A percentile compares a stretch with the other conserved stretches of the same genome.
Conservation (phyloP, 2,888 invertebrate genomes). For the Crioceris asparagi region DNA sequence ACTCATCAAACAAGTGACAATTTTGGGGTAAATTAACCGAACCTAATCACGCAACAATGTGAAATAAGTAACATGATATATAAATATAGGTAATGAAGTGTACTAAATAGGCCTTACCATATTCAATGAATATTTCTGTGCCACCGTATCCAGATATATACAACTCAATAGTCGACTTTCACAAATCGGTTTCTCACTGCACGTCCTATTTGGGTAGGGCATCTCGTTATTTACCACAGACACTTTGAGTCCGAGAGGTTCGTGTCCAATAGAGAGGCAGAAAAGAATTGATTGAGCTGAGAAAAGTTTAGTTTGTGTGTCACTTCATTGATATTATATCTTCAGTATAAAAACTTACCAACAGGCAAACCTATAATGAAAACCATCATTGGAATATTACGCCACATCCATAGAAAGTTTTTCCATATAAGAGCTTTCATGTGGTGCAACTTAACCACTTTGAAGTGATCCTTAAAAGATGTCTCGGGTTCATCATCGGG, state of each 20-base stretch:
- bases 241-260: constrained; percentile 63
- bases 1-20: too few species aligned
- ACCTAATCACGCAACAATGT: too few species aligned
- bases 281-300: constrained; percentile 67
- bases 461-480: constrained; percentile 43
- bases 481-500: constrained; percentile 51
- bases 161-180: constrained; percentile 54
- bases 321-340: too few species aligned
- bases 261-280: constrained; percentile 81
- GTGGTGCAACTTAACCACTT: constrained; percentile 57
- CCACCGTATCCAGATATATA: constrained; percentile 60
- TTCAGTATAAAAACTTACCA: constrained; percentile 41
- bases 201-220: constrained; percentile 26
- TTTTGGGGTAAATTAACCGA: too few species aligned
- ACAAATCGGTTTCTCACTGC: constrained; percentile 25
- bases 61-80: too few species aligned
- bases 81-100: too few species aligned
- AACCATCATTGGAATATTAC: constrained; percentile 71
- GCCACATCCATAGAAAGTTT: constrained; percentile 76
- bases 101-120: too few species aligned
- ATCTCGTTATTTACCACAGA: constrained; percentile 76
- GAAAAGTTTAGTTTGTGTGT: constrained; percentile 2
- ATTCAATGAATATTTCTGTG: constrained; percentile 49
- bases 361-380: constrained; percentile 81
- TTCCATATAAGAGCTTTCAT: constrained; percentile 82